Evolutionary conservation across 2,888 invertebrate species (phyloP).

Genomic region (Chloromyia formosa): DNA sequence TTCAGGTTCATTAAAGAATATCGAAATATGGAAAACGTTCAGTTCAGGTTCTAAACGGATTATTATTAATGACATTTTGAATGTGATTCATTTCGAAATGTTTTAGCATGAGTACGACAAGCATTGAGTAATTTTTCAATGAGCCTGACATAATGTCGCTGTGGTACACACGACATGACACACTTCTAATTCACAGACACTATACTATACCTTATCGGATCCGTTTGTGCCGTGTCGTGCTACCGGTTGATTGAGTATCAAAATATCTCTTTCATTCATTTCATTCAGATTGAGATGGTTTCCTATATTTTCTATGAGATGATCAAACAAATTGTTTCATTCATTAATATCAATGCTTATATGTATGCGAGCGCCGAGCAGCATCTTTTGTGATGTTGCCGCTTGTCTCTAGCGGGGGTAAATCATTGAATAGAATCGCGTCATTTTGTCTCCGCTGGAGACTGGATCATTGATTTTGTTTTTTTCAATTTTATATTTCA

Average conservation of each 20-base stretch:
- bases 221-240: not conserved
- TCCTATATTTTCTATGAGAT: not conserved
- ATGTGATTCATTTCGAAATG: constrained; percentile 24
- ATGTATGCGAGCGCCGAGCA: not conserved
- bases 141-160: not conserved
- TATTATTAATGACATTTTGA: constrained; percentile 23
- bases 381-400: no score
- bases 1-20: constrained; percentile 32
- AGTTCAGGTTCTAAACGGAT: constrained; percentile 32
- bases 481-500: not conserved
- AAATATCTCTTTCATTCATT: constrained; percentile 13
- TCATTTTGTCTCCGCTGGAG: not conserved
- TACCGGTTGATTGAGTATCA: not conserved
- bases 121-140: not conserved
- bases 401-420: no score
- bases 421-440: not conserved
- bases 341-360: constrained; percentile 9
- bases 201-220: no score
- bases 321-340: not conserved
- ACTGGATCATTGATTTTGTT: not conserved
- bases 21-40: constrained; percentile 32
- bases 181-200: not conserved
- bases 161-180: not conserved
- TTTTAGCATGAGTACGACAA: constrained; percentile 4
- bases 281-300: not conserved